These are phyloP conservation scores for Astur gentilis DNA, from an alignment of 2,113 vertebrate species.

Conservation along the genomic window DNA sequence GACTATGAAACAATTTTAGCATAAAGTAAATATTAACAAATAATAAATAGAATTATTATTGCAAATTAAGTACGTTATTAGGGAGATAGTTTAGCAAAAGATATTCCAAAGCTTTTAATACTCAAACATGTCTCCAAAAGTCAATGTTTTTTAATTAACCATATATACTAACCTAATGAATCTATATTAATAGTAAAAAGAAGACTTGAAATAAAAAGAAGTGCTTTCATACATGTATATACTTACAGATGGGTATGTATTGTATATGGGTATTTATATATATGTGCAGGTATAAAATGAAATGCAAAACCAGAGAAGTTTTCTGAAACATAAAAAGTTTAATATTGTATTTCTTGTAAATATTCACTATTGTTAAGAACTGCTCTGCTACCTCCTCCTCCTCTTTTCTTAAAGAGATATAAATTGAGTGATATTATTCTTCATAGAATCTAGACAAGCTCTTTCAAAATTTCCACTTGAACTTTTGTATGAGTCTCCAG, in stretches of 20 bases:
- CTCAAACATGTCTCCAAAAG: neutral
- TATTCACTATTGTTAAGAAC: neutral
- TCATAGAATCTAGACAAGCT: neutral
- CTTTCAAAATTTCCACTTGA: neutral
- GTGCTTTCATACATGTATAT: neutral
- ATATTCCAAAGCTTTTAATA: neutral
- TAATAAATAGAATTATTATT: neutral
- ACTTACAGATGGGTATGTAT: neutral
- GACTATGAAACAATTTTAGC: accelerated
- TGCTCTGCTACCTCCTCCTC: neutral
- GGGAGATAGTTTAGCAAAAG: neutral
- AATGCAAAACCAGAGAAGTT: neutral
- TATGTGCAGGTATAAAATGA: neutral
- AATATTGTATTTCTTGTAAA: neutral
- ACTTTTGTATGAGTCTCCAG: neutral
- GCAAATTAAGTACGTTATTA: neutral
- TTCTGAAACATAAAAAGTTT: neutral
- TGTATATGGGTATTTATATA: neutral
- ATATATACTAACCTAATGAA: neutral
- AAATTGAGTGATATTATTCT: neutral
- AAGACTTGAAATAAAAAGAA: neutral
- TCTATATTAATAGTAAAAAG: neutral
- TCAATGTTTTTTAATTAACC: neutral
- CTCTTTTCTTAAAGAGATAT: neutral
- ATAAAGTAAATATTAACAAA: neutral